Percentiles rank a stretch among this genome's conserved stretches.
phyloP scores from a whole-genome alignment of 2,797 vertebrate species.

The Caiman crocodilus region DNA sequence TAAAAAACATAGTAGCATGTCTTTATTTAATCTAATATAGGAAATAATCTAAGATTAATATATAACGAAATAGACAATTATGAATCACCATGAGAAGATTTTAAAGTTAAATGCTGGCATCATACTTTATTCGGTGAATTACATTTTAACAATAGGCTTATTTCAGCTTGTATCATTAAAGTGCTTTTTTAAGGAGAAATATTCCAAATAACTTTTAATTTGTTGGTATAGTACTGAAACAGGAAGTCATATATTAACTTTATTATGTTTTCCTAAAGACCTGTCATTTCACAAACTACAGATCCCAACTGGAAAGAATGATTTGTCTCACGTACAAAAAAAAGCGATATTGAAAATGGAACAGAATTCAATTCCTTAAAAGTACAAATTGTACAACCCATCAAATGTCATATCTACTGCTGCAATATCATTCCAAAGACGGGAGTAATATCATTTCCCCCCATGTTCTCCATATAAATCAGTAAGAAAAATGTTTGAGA shows the following conservation, averaged over 20 bases:
- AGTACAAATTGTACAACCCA: background rate
- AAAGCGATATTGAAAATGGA: background rate
- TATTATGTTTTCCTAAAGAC: slow-evolving; percentile 3
- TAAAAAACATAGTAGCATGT: background rate
- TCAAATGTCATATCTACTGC: background rate
- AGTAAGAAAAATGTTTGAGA: background rate
- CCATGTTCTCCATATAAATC: background rate
- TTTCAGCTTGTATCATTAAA: background rate
- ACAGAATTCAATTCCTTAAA: background rate
- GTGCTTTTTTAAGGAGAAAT: background rate
- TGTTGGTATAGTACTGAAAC: background rate
- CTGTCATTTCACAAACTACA: background rate
- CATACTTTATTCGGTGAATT: background rate
- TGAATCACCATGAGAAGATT: background rate
- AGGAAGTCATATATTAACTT: background rate
- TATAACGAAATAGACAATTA: background rate
- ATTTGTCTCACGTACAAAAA: slow-evolving; percentile 26
- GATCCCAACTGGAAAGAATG: slow-evolving; percentile 18
- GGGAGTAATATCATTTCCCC: background rate
- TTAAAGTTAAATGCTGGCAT: background rate
- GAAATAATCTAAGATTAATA: background rate
- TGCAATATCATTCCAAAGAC: background rate
- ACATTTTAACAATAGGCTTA: background rate
- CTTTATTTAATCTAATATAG: background rate
- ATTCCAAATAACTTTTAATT: background rate